Base-by-base conservation (phyloP, 2,113 vertebrate genomes). In the Pterocles gutturalis region DNA sequence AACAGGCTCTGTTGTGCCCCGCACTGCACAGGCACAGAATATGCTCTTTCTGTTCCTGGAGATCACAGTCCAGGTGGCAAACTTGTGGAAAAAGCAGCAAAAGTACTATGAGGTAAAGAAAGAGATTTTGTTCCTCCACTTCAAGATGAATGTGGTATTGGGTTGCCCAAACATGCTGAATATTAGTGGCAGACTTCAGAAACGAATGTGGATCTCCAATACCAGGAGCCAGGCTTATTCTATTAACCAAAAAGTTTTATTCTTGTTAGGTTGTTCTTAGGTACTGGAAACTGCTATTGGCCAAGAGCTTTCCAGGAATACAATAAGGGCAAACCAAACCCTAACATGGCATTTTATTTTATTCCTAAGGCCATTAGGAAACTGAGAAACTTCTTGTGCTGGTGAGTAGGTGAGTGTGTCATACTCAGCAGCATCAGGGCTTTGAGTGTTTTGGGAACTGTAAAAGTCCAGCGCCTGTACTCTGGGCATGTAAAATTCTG, bases 381-480 rank as follows among this genome's bases (percentile, higher is more conserved):
- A 55, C 11, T 16, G 20, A 83, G 45, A 85, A 83, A 20, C 19
- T 26, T 9, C 17, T 38, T 64, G 22, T 26, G 7, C 20, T 81
- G 36, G 9, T 69, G 31, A 49, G 17, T 11, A 58, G 17, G 17
- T 34, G 18, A 34, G 29, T 21, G 11, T 64, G 16, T 66, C 18
- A 36, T 10, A 8, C 17, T 36, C 0, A 0, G 29, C 31, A 45
- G 17, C 53, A 41, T 31, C 22, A 71, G 17, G 24, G 1, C 12
- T 89, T 89, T 31, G 45, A 64, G 57, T 13, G 2, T 43, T 87
- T 53, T 60, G 29, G 51, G 38, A 66, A 55, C 16, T 28, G 9
- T 78, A 11, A 5, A 45, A 12, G 51, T 78, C 19, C 49, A 54
- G 5, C 8, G 33, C 7, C 29, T 83, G 4, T 43, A 33, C 24